Evolutionary conservation across 2,888 invertebrate genomes (phyloP), one percentile per base, ranked within the genome.

Genomic region (Nowickia ferox): DNA sequence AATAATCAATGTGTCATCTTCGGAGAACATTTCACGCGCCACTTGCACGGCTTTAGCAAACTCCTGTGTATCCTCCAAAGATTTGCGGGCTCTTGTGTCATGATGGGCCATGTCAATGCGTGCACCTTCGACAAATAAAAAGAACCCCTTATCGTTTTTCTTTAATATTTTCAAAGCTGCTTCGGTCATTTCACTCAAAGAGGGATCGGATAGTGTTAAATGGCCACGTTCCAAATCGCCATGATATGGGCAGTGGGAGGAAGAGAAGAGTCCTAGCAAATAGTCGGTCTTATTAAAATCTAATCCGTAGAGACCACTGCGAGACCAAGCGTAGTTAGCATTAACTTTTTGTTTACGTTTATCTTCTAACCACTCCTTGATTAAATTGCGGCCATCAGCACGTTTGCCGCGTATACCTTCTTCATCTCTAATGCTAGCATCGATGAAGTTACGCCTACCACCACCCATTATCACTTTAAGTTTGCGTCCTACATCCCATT

Each of bases 11-110:
- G 98, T 98, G 42, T 98, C 96, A 0, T 95, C 93, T 0, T 92
- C 91, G 76, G 94, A 93, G 0, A 96, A 95, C 92, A 96, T 92
- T 57, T 94, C 92, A 55, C 94, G 87, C 0, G 97, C 96, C 63
- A 93, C 93, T 89, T 95, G 92, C 9, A 97, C 94, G 1, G 98
- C 96, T 61, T 95, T 94, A 38, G 96, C 95, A 76, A 97, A 94
- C 89, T 97, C 96, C 0, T 96, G 94, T 0, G 97, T 96, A 91
- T 98, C 98, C 88, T 96, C 96, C 0, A 98, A 92, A 0, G 98
- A 96, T 81, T 95, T 95, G 11, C 94, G 94, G 0, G 96, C 96
- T 89, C 93, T 94, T 0, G 94, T 95, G 2, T 94, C 94, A 89
- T 98, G 96, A 78, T 95, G 95, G 87, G 94, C 94, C 91, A 92